A percentile compares a stretch with the other conserved stretches of the same genome.
Evolutionary conservation across 2,888 invertebrate species (phyloP).

Genomic region (Linnaemya tessellans): DNA sequence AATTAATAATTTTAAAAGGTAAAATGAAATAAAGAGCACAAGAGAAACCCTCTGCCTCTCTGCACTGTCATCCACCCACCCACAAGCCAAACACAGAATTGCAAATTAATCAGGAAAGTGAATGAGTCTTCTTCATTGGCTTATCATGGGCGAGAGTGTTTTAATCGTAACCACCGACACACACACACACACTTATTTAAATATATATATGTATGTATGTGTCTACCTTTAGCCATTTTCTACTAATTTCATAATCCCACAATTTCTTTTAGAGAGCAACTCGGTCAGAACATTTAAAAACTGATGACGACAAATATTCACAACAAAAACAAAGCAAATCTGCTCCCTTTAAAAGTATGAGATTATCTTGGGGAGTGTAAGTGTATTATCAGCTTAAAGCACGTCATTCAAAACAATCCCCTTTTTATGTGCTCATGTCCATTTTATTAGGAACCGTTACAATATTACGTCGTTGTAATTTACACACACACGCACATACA

Average conservation of each 20-base stretch:
- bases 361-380: slow-evolving; percentile 22
- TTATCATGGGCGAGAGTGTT: slow-evolving; percentile 3
- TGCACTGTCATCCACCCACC: background rate
- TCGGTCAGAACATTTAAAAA: slow-evolving; percentile 2
- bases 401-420: slow-evolving; percentile 51
- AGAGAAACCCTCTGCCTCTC: background rate
- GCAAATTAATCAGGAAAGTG: background rate
- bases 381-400: slow-evolving; percentile 23
- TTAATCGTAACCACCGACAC: background rate
- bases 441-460: slow-evolving; percentile 17
- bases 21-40: slow-evolving; percentile 57
- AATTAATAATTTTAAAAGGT: slow-evolving; percentile 63
- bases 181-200: too few relatives aligned
- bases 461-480: slow-evolving; percentile 15
- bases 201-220: background rate
- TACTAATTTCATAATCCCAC: slow-evolving; percentile 11
- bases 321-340: background rate
- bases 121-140: background rate
- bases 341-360: background rate
- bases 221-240: slow-evolving; percentile 30
- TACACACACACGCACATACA: slow-evolving; percentile 1
- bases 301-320: slow-evolving; percentile 42
- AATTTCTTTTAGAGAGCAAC: background rate
- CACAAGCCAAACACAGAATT: background rate
- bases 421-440: slow-evolving; percentile 18